Evolutionary conservation across 2,113 vertebrate genomes (phyloP), one percentile per base, ranked within the genome.

Genomic region (Eidolon helvum): DNA sequence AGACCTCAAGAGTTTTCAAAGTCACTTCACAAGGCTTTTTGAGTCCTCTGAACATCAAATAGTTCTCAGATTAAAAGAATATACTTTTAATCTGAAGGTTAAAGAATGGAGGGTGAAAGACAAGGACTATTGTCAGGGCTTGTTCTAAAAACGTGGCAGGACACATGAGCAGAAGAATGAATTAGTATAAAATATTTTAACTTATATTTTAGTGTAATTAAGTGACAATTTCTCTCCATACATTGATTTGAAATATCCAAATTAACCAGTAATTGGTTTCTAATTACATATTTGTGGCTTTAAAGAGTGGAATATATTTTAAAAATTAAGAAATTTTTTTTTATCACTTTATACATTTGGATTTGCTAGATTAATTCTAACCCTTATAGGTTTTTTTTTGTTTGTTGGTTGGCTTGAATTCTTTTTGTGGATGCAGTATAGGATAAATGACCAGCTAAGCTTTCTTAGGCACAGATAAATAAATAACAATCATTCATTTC

Each of bases 1-100:
- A 80, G 68, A 85, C 75, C 77, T 80, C 91, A 91, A 85, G 61
- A 94, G 48, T 75, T 93, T 96, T 97, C 89, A 93, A 94, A 97
- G 86, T 86, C 66, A 91, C 71, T 90, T 97, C 65, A 93, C 40
- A 89, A 77, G 72, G 33, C 48, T 82, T 59, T 94, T 69, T 91
- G 77, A 91, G 77, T 53, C 66, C 87, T 97, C n/a, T 57, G 65
- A 83, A 88, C 91, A 88, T 96, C 89, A 97, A 95, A 86, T 66
- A 33, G 55, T 91, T 83, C 88, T 89, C 43, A 50, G 12, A 35
- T 50, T 50, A 77, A 90, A 91, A 72, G 57, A 90, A 45, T 9
- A 38, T 28, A 63, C 40, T 84, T 96, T 53, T 83, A 50, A 94
- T 91, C 38, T 61, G 65, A 91, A 74, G 61, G 77, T 79, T 95